phyloP scores from a whole-genome alignment of 2,888 invertebrate species.

The Agapostemon virescens region DNA sequence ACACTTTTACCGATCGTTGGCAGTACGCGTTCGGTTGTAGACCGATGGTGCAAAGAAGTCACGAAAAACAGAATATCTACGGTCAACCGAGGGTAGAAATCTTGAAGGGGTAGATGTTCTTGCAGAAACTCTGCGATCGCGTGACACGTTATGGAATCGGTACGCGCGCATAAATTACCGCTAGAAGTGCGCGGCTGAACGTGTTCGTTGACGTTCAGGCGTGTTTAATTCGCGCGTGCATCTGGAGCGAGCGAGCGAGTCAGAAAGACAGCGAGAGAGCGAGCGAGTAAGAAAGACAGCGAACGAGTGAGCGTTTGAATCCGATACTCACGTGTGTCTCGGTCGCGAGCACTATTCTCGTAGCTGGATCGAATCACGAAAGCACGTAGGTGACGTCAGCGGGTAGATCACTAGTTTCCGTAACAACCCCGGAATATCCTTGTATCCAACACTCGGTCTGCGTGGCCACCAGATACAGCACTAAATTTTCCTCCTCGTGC shows the following conservation, averaged over 20 bases:
- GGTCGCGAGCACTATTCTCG: constrained; percentile 46
- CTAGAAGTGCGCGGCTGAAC: neutral
- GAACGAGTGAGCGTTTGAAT: neutral
- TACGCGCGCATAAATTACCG: constrained; percentile 36
- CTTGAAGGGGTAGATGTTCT: neutral
- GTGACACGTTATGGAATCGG: constrained; percentile 32
- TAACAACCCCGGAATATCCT: constrained; percentile 43
- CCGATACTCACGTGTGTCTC: constrained; percentile 52
- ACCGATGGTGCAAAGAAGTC: no score
- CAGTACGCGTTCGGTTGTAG: no score
- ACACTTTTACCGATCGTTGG: neutral
- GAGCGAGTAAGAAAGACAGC: neutral
- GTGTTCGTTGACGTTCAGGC: neutral
- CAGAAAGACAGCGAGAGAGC: neutral
- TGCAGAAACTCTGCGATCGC: constrained; percentile 8
- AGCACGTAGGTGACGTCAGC: constrained; percentile 41
- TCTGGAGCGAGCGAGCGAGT: neutral
- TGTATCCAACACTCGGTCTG: constrained; percentile 29
- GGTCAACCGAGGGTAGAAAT: neutral
- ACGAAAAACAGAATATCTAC: neutral
- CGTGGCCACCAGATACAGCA: constrained; percentile 32
- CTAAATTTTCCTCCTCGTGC: constrained; percentile 25
- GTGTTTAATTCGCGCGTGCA: neutral
- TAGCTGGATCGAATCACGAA: constrained; percentile 36
- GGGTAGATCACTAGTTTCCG: constrained; percentile 49